Percentiles rank a stretch among this genome's conserved stretches.
phyloP scores from a whole-genome alignment of 35 echinoderm and acorn worm species.

The Lytechinus variegatus region DNA sequence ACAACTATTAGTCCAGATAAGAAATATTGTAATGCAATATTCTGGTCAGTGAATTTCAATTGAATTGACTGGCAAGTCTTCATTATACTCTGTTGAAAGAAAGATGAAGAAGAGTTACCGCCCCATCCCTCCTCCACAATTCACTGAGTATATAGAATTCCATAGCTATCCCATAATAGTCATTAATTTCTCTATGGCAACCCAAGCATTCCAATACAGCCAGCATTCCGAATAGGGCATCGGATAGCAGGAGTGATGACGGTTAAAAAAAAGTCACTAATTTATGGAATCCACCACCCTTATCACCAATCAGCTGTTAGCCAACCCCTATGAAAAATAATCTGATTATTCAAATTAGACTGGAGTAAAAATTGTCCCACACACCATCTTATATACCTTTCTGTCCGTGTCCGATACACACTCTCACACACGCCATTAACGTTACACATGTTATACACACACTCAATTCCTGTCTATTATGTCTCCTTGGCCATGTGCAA shows the following conservation, averaged over 20 bases:
- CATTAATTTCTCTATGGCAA: slow-evolving; percentile 45
- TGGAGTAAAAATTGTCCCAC: slow-evolving; percentile 5
- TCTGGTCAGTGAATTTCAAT: neutral
- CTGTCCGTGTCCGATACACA: neutral
- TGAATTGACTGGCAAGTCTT: neutral
- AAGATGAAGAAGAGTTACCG: slow-evolving; percentile 18
- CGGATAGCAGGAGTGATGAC: neutral
- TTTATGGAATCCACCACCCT: slow-evolving; percentile 51
- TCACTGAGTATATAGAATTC: slow-evolving; percentile 3
- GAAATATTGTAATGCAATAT: neutral
- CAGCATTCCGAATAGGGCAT: slow-evolving; percentile 16
- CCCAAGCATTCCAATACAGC: neutral
- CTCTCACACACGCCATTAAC: slow-evolving; percentile 38
- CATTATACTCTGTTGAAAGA: slow-evolving; percentile 12
- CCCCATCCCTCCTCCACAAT: neutral
- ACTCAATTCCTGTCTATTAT: slow-evolving; percentile 19
- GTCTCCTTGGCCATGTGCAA: neutral
- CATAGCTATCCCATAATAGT: slow-evolving; percentile 28
- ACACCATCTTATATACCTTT: slow-evolving; percentile 8
- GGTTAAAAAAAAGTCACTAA: slow-evolving; percentile 40
- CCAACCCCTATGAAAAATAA: slow-evolving; percentile 51
- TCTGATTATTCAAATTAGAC: slow-evolving; percentile 54
- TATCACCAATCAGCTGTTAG: slow-evolving; percentile 53
- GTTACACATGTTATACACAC: slow-evolving; percentile 17
- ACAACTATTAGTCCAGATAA: neutral